Conservation (phyloP, 2,888 invertebrate genomes). For the Bembecia ichneumoniformis region DNA sequence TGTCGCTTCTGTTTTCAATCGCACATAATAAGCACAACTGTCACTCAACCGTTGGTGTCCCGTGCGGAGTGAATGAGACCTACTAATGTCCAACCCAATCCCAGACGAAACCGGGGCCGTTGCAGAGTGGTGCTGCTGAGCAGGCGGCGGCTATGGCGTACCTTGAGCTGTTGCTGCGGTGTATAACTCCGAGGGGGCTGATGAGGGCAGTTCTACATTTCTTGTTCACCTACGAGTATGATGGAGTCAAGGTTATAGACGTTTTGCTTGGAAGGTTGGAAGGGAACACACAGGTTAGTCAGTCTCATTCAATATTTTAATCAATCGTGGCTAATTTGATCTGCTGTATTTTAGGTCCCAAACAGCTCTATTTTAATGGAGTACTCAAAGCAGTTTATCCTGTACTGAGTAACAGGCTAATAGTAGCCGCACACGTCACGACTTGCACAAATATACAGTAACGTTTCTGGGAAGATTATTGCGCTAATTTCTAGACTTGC, state of each 20-base stretch:
- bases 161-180: conserved; percentile 90
- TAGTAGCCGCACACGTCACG: no score
- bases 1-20: no score
- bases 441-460: no score
- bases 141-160: conserved; percentile 94
- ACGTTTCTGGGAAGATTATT: no score
- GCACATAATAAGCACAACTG: background rate
- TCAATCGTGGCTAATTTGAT: no score
- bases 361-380: no score
- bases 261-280: conserved; percentile 85
- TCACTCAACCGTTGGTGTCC: conserved; percentile 6
- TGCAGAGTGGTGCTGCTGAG: conserved; percentile 89
- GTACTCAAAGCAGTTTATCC: no score
- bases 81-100: conserved; percentile 26
- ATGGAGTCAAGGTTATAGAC: conserved; percentile 86
- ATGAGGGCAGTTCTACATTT: conserved; percentile 88
- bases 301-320: no score
- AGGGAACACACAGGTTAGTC: conserved; percentile 79
- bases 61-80: conserved; percentile 1
- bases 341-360: no score
- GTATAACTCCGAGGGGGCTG: conserved; percentile 83
- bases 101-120: conserved; percentile 61
- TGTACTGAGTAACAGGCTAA: no score
- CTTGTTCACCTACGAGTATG: conserved; percentile 85
- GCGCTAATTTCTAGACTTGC: no score